A percentile compares a stretch with the other conserved stretches of the same genome.
Conservation (phyloP, 2,113 vertebrate species). For the Alectura lathami region DNA sequence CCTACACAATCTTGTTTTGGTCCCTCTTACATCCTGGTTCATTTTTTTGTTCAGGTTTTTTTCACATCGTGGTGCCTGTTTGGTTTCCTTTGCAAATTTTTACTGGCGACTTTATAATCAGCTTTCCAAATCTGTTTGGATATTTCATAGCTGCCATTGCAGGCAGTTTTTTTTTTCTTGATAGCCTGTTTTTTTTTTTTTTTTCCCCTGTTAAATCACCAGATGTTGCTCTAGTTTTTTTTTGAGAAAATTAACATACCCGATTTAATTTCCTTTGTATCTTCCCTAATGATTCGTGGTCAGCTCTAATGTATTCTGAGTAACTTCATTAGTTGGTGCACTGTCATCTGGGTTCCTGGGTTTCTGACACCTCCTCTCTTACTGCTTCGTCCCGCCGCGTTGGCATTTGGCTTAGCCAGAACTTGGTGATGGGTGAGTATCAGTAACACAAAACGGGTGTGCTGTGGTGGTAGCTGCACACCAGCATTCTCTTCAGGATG, state of each 20-base stretch:
- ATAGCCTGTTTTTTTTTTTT: background rate
- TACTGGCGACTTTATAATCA: background rate
- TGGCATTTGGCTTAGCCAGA: background rate
- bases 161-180: background rate
- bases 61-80: background rate
- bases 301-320: background rate
- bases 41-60: background rate
- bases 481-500: background rate
- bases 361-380: background rate
- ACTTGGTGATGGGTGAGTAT: background rate
- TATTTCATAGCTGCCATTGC: background rate
- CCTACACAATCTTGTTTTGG: rapidly evolving
- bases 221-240: background rate
- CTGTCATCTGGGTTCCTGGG: rapidly evolving
- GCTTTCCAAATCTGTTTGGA: background rate
- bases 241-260: background rate
- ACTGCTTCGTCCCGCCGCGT: background rate
- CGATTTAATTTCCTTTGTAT: background rate
- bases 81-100: background rate
- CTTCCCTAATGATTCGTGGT: background rate
- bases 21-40: background rate
- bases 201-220: background rate
- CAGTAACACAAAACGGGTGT: background rate
- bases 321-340: background rate
- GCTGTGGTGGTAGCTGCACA: background rate